phyloP scores from a whole-genome alignment of 1,140 invertebrate genomes.

The Diachasma alloeum region DNA sequence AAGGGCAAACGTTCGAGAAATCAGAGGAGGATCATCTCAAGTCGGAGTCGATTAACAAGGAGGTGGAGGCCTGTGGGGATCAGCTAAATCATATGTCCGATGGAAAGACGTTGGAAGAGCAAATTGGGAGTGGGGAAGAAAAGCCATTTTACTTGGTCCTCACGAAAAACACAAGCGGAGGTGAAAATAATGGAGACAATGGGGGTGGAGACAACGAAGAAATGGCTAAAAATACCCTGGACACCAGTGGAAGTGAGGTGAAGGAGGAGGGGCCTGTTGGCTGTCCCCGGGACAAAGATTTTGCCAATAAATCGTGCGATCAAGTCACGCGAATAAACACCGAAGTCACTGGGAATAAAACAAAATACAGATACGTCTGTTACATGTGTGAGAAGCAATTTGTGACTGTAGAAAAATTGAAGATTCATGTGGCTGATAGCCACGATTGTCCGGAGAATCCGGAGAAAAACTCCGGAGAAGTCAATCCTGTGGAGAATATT shows the following conservation, averaged over 20 bases:
- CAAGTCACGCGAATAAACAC: not conserved
- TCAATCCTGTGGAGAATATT: conserved; percentile 2
- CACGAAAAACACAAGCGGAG: not conserved
- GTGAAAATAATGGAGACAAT: not conserved
- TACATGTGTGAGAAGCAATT: conserved; percentile 53
- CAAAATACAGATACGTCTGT: conserved; percentile 49
- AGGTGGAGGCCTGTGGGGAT: too few species aligned
- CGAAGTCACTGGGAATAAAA: conserved; percentile 43
- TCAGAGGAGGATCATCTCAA: not conserved
- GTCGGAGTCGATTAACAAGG: not conserved
- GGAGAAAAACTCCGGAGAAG: conserved; percentile 18
- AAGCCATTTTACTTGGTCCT: not conserved
- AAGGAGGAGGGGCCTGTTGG: too few species aligned
- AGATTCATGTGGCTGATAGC: conserved; percentile 39
- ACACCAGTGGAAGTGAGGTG: not conserved
- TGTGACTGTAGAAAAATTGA: conserved; percentile 40
- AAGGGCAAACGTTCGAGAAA: not conserved
- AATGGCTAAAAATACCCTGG: not conserved
- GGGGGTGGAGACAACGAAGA: not conserved
- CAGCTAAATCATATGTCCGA: too few species aligned
- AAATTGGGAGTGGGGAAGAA: not conserved
- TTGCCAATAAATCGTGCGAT: too few species aligned
- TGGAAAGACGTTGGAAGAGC: too few species aligned
- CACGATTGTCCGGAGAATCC: conserved; percentile 32
- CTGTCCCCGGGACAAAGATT: too few species aligned